Conservation (phyloP, 2,888 invertebrate genomes). For the Sycophila texana region DNA sequence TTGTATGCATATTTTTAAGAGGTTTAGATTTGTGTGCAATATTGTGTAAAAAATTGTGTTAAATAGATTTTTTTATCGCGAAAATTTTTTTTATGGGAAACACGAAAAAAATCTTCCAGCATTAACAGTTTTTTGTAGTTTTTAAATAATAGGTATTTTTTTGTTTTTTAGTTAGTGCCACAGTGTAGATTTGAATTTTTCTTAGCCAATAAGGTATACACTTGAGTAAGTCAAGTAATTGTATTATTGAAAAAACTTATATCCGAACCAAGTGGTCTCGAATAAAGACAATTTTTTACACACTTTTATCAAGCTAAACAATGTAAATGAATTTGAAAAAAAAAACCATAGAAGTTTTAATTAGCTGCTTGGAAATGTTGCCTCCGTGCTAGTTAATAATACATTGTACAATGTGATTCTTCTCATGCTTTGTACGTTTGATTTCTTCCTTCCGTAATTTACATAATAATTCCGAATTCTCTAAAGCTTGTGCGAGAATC, state of each 20-base stretch:
- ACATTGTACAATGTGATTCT: too few relatives aligned
- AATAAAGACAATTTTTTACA: constrained; percentile 23
- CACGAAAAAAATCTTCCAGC: constrained; percentile 28
- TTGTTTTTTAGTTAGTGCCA: constrained; percentile 8
- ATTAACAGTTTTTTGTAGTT: constrained; percentile 32
- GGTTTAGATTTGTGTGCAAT: too few relatives aligned
- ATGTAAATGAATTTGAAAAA: constrained; percentile 14
- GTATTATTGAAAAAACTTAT: too few relatives aligned
- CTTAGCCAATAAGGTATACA: constrained; percentile 7
- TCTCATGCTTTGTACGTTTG: too few relatives aligned
- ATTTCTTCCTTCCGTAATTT: too few relatives aligned
- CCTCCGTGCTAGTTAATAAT: too few relatives aligned
- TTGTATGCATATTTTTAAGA: too few relatives aligned
- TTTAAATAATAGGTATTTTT: constrained; percentile 8
- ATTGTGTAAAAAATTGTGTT: not conserved
- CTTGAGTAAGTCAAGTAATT: constrained; percentile 10
- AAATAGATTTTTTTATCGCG: constrained; percentile 28
- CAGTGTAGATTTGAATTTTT: constrained; percentile 21
- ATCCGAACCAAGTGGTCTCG: too few relatives aligned
- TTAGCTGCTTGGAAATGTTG: too few relatives aligned
- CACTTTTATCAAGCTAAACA: not conserved
- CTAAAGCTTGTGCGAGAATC: too few relatives aligned
- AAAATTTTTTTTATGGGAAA: constrained; percentile 33
- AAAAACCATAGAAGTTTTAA: too few relatives aligned
- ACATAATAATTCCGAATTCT: too few relatives aligned